Conservation (phyloP, 2,888 invertebrate genomes). For the Lithophane leautieri region DNA sequence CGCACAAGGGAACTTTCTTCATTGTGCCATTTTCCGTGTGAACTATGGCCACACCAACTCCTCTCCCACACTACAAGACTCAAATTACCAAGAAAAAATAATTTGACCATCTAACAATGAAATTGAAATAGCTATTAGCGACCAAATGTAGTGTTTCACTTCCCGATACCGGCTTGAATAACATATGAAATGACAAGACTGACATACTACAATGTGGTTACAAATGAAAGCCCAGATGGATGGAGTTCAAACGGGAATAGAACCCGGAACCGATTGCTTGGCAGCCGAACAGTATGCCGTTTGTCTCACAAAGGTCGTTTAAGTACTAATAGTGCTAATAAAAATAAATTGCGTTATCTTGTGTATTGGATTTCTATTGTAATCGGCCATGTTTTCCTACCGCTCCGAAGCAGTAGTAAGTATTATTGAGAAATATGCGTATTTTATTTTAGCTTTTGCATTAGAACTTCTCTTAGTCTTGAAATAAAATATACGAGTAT, state of each 20-base stretch:
- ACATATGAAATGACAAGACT: constrained; percentile 41
- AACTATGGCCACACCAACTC: neutral
- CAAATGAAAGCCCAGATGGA: constrained; percentile 36
- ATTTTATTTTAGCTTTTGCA: neutral
- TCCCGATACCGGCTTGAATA: constrained; percentile 4
- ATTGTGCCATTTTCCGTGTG: too few relatives aligned
- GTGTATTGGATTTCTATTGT: constrained; percentile 45
- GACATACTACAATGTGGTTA: constrained; percentile 22
- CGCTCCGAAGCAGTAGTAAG: neutral
- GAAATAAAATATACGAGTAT: neutral
- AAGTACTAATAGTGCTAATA: constrained; percentile 40
- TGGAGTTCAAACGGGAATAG: constrained; percentile 56
- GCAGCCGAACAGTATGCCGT: constrained; percentile 53
- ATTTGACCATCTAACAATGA: neutral
- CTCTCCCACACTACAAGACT: neutral
- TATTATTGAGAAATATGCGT: constrained; percentile 8
- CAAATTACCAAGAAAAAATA: neutral
- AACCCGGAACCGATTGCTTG: constrained; percentile 65
- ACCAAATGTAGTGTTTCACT: constrained; percentile 25
- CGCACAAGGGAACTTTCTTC: too few relatives aligned
- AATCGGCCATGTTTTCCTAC: constrained; percentile 35
- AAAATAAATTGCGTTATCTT: constrained; percentile 41
- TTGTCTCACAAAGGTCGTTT: constrained; percentile 63
- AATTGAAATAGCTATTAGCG: neutral
- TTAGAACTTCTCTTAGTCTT: constrained; percentile 1